Conservation (phyloP, 92 coral and sea anemone genomes). For the Heteractis magnifica region DNA sequence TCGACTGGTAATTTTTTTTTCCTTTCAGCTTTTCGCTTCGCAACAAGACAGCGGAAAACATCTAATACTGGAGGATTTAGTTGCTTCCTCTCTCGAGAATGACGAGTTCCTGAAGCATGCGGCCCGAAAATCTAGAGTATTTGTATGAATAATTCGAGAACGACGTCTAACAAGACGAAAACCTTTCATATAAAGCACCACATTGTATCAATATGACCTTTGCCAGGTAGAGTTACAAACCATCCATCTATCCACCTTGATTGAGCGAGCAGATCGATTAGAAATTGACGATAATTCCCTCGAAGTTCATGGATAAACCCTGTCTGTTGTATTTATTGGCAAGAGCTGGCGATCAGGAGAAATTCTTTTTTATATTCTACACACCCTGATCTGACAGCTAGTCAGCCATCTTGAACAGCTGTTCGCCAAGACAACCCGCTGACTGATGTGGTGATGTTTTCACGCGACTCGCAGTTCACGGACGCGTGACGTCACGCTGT, state of each 20-base stretch:
- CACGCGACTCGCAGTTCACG: not conserved
- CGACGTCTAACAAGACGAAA: not conserved
- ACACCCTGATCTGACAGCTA: conserved; percentile 8
- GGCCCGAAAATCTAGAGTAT: not conserved
- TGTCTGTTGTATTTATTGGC: not conserved
- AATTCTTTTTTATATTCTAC: not conserved
- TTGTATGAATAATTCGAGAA: not conserved
- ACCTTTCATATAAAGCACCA: not conserved
- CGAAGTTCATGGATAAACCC: not conserved
- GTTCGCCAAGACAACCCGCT: conserved; percentile 21
- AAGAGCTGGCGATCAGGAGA: not conserved
- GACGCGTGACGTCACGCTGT: not conserved
- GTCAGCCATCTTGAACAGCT: conserved; percentile 53
- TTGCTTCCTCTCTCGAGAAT: not conserved
- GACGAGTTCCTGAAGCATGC: conserved; percentile 5
- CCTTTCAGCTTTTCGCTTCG: not conserved
- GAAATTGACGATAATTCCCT: not conserved
- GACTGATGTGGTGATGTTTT: not conserved
- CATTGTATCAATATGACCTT: not conserved
- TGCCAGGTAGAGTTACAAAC: not conserved
- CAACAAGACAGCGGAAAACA: not conserved
- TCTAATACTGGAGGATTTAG: not conserved
- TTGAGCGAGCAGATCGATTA: not conserved
- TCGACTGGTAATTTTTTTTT: not conserved
- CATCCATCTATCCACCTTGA: not conserved